Conservation (phyloP, 1,140 invertebrate species). For the Leucophenga varia region DNA sequence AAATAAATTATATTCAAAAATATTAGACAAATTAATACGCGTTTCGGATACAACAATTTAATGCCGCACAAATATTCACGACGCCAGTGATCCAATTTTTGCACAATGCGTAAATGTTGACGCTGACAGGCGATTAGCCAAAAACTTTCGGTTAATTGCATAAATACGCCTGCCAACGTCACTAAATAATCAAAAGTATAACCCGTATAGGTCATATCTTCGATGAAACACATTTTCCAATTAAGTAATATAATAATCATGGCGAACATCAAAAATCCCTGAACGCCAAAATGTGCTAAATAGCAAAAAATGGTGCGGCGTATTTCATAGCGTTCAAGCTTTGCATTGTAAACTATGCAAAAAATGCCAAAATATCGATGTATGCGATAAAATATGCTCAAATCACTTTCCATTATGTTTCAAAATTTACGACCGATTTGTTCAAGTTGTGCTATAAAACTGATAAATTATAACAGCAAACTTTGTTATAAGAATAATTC, state of each 20-base stretch:
- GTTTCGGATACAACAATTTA: slow-evolving; percentile 14
- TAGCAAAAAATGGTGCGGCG: slow-evolving; percentile 33
- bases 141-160: slow-evolving; percentile 34
- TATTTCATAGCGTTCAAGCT: slow-evolving; percentile 12
- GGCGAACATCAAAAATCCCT: slow-evolving; percentile 23
- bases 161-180: slow-evolving; percentile 22
- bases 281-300: slow-evolving; percentile 24
- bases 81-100: slow-evolving; percentile 24
- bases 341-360: slow-evolving; percentile 32
- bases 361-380: slow-evolving; percentile 39
- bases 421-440: too few relatives aligned
- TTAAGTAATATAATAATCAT: slow-evolving; percentile 20
- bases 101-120: slow-evolving; percentile 28
- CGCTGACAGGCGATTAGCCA: slow-evolving; percentile 35
- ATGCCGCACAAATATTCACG: slow-evolving; percentile 15
- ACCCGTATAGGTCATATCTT: slow-evolving; percentile 27
- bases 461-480: too few relatives aligned
- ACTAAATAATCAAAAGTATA: slow-evolving; percentile 37
- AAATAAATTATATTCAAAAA: slow-evolving; percentile 22
- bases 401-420: too few relatives aligned
- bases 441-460: too few relatives aligned
- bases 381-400: slow-evolving; percentile 28
- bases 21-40: slow-evolving; percentile 19
- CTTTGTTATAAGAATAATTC: too few relatives aligned
- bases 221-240: slow-evolving; percentile 25